These are phyloP conservation scores for Exephanes ischioxanthus DNA, from an alignment of 2,888 invertebrate species.

Conservation along the genomic window DNA sequence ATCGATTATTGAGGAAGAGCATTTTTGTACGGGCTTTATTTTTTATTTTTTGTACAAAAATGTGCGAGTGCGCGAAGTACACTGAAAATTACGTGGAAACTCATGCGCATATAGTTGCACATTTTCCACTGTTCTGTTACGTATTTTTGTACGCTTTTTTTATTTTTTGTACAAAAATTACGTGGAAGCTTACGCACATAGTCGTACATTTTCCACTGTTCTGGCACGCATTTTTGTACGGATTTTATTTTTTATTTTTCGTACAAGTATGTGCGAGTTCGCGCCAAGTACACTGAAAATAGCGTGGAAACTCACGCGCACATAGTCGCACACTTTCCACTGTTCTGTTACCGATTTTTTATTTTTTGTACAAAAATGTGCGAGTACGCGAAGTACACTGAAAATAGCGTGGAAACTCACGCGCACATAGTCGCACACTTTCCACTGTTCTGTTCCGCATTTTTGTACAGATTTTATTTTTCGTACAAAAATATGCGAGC, in stretches of 20 bases:
- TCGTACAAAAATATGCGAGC: background rate
- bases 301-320: slow-evolving; percentile 5
- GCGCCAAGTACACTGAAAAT: background rate
- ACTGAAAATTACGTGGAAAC: slow-evolving; percentile 1
- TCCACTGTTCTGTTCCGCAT: slow-evolving; percentile 22
- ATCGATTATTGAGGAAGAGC: no score
- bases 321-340: slow-evolving; percentile 36
- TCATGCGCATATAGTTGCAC: slow-evolving; percentile 20
- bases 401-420: no score
- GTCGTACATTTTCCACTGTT: slow-evolving; percentile 36
- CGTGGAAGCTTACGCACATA: no score
- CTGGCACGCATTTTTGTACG: background rate
- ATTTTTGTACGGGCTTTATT: no score
- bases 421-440: slow-evolving; percentile 36
- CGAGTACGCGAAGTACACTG: background rate
- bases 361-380: background rate
- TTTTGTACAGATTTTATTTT: no score
- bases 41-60: background rate
- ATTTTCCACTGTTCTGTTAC: slow-evolving; percentile 39
- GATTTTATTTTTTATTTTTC: no score
- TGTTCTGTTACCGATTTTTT: background rate
- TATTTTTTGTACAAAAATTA: background rate
- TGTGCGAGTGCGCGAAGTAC: background rate
- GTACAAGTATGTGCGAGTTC: background rate
- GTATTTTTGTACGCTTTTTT: no score